Evolutionary conservation across 2,113 vertebrate genomes (phyloP).

Genomic region (Zapornia atra): DNA sequence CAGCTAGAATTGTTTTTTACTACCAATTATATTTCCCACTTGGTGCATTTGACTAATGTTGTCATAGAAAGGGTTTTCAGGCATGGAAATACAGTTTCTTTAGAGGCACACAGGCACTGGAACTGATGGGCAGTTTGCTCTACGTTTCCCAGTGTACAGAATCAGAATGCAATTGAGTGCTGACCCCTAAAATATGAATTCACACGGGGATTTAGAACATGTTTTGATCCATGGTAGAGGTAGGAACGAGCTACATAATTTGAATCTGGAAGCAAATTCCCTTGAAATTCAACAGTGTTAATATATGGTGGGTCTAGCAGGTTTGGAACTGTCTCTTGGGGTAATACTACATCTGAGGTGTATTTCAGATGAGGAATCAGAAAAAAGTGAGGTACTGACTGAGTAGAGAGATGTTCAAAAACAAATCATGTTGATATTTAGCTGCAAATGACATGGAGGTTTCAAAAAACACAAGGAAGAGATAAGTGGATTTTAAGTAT

Average conservation of each 20-base stretch:
- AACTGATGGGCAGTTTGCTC: constrained; percentile 1
- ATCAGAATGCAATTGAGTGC: not conserved
- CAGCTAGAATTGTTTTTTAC: constrained; percentile 52
- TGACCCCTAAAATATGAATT: constrained; percentile 18
- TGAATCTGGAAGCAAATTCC: constrained; percentile 3
- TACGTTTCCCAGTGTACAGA: not conserved
- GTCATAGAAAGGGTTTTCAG: constrained; percentile 30
- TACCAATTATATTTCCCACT: constrained; percentile 49
- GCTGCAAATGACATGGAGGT: not conserved
- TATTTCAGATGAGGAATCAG: not conserved
- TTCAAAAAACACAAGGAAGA: constrained; percentile 26
- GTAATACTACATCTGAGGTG: not conserved
- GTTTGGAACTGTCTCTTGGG: not conserved
- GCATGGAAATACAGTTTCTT: constrained; percentile 19
- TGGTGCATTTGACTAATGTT: constrained; percentile 41
- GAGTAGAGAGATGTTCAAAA: constrained; percentile 19
- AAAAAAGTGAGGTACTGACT: not conserved
- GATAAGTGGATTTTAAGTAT: constrained; percentile 24
- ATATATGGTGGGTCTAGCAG: not conserved
- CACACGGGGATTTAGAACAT: not conserved
- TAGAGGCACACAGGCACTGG: not conserved
- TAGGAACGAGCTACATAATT: not conserved
- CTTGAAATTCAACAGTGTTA: not conserved
- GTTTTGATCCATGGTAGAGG: not conserved
- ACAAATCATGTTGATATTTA: constrained; percentile 10